Conservation (phyloP, 2,888 invertebrate species). For the Agonopterix heracliana region DNA sequence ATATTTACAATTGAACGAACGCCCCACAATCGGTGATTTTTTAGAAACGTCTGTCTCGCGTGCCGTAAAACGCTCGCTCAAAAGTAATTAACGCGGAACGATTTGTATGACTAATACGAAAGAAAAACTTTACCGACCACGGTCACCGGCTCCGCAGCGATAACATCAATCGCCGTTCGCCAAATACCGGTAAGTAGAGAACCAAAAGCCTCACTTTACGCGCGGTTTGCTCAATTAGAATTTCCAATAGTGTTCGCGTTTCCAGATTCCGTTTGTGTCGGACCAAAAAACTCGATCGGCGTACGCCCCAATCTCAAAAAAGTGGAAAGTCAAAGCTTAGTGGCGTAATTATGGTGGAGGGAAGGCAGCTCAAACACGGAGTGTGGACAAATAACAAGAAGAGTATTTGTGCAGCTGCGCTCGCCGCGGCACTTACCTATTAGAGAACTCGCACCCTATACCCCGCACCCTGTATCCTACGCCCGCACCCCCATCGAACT, state of each 20-base stretch:
- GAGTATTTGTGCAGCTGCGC: slow-evolving; percentile 63
- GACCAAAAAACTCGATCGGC: slow-evolving; percentile 39
- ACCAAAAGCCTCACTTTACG: slow-evolving; percentile 21
- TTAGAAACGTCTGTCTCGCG: slow-evolving; percentile 42
- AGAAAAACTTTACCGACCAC: slow-evolving; percentile 32
- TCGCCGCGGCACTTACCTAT: slow-evolving; percentile 23
- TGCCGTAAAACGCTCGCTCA: slow-evolving; percentile 38
- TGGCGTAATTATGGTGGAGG: slow-evolving; percentile 52
- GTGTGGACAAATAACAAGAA: slow-evolving; percentile 59
- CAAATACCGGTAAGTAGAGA: slow-evolving; percentile 11
- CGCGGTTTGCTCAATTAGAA: slow-evolving; percentile 37
- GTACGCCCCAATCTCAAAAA: slow-evolving; percentile 31
- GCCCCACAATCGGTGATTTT: slow-evolving; percentile 27
- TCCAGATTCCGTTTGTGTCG: slow-evolving; percentile 38
- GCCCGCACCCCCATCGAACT: slow-evolving; percentile 15
- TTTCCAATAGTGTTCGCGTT: slow-evolving; percentile 41
- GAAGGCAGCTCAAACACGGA: slow-evolving; percentile 48
- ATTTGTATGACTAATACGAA: slow-evolving; percentile 42
- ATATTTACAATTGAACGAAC: slow-evolving; percentile 46
- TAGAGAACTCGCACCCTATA: slow-evolving; percentile 17
- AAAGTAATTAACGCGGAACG: slow-evolving; percentile 50
- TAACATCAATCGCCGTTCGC: slow-evolving; percentile 37
- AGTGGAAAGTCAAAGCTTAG: slow-evolving; percentile 52
- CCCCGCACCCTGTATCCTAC: slow-evolving; percentile 13
- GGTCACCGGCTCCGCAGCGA: slow-evolving; percentile 23